Evolutionary conservation across 2,113 vertebrate species (phyloP).

Genomic region (Cercopithecus mona): DNA sequence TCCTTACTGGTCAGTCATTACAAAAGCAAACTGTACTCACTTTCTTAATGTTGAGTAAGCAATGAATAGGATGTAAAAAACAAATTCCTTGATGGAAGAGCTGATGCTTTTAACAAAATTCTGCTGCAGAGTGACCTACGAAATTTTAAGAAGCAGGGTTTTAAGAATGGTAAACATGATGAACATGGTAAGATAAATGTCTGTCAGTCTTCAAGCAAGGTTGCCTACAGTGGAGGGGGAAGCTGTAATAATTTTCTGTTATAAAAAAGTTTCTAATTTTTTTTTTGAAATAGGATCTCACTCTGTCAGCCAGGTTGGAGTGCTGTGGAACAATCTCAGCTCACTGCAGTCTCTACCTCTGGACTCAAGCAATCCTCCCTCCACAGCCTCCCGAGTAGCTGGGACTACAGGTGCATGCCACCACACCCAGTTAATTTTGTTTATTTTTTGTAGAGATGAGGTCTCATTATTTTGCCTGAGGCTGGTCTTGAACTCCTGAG

Average conservation of each 20-base stretch:
- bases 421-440: too few relatives aligned
- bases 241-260: neutral
- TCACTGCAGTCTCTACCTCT: too few relatives aligned
- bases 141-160: neutral
- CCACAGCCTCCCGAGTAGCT: too few relatives aligned
- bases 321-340: too few relatives aligned
- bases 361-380: too few relatives aligned
- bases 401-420: too few relatives aligned
- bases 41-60: neutral
- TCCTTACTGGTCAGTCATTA: neutral
- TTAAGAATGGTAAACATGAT: neutral
- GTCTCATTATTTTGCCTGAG: too few relatives aligned
- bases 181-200: neutral
- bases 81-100: neutral
- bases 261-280: neutral
- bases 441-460: too few relatives aligned
- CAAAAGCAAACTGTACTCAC: neutral
- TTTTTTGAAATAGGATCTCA: too few relatives aligned
- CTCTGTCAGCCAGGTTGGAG: too few relatives aligned
- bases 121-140: neutral
- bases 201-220: neutral
- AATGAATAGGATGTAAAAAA: neutral
- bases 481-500: too few relatives aligned
- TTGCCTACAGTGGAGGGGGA: neutral
- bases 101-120: neutral